A percentile compares a stretch with the other conserved stretches of the same genome.
Evolutionary conservation across 1,140 invertebrate species (phyloP).

Genomic region (Gyrodactylus salaris): DNA sequence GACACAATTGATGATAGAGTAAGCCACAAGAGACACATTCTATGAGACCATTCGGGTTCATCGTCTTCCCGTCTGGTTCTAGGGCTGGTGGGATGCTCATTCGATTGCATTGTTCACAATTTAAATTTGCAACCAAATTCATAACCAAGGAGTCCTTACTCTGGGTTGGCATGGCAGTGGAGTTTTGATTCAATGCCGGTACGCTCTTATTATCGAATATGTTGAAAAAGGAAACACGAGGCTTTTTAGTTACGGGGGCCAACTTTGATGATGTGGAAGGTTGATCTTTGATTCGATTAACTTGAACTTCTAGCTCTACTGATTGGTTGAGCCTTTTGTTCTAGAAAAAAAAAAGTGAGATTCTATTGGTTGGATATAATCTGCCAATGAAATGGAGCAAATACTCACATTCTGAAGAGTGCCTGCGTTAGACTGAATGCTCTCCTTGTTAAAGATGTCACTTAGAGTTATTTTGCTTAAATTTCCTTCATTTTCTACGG

Average conservation of each 20-base stretch:
- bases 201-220: neutral
- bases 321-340: neutral
- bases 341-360: neutral
- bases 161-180: neutral
- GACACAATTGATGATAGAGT: neutral
- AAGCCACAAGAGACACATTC: neutral
- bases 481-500: neutral
- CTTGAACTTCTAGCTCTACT: neutral
- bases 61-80: neutral
- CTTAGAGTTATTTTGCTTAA: neutral
- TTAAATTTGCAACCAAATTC: neutral
- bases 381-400: no score
- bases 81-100: neutral
- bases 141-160: neutral
- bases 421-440: neutral
- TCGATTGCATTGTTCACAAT: neutral
- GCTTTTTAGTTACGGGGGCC: neutral
- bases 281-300: no score
- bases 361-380: no score
- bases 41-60: neutral
- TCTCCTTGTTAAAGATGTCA: neutral
- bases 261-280: no score
- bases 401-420: neutral
- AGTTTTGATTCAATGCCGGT: no score
- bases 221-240: neutral